These are phyloP conservation scores for Drosophila burlai DNA, from an alignment of 1,140 invertebrate genomes.

Conservation along the genomic window DNA sequence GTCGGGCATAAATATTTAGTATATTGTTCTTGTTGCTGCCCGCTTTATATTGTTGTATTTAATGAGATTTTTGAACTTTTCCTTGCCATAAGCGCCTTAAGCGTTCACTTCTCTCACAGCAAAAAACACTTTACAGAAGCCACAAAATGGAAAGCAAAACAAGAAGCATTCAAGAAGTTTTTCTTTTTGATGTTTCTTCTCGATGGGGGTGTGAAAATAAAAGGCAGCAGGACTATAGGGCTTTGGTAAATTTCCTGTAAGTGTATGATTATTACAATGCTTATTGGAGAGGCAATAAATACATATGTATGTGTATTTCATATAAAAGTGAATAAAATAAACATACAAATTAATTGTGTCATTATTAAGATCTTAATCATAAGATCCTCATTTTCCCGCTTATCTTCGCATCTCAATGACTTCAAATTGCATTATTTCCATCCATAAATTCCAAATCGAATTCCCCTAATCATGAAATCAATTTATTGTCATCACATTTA, in stretches of 20 bases:
- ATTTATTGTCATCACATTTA: constrained; percentile 56
- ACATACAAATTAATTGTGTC: neutral
- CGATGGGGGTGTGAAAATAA: constrained; percentile 12
- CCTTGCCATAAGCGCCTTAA: constrained; percentile 69
- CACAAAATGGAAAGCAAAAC: constrained; percentile 47
- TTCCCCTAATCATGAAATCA: constrained; percentile 45
- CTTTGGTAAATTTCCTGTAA: constrained; percentile 8
- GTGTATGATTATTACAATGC: constrained; percentile 17
- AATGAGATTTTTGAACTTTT: constrained; percentile 78
- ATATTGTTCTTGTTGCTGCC: constrained; percentile 62
- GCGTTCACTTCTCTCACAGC: constrained; percentile 16
- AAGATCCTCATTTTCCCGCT: constrained; percentile 23
- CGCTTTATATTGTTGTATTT: constrained; percentile 61
- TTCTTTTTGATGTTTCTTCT: constrained; percentile 25
- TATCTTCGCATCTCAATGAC: constrained; percentile 36
- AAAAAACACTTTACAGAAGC: constrained; percentile 44
- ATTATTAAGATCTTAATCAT: constrained; percentile 7
- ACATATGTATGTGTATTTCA: neutral
- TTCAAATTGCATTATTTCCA: constrained; percentile 39
- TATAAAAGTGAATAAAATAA: neutral
- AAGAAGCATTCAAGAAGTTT: constrained; percentile 37
- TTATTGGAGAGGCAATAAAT: constrained; percentile 27
- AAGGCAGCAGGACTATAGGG: neutral
- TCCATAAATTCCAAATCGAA: constrained; percentile 33
- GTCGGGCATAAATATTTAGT: constrained; percentile 72